Conservation (phyloP, 1,140 invertebrate genomes). For the Physella acuta region DNA sequence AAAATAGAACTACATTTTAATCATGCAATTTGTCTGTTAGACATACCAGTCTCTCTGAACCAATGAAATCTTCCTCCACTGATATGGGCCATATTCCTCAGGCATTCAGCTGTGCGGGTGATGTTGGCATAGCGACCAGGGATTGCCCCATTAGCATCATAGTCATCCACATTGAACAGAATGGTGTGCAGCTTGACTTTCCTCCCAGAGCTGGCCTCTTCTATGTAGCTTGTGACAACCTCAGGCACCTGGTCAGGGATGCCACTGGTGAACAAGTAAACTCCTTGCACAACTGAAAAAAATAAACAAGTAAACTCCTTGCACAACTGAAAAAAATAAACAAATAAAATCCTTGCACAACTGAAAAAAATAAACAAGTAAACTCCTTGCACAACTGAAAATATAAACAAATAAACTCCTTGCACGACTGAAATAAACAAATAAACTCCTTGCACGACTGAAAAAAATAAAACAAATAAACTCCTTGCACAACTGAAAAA, state of each 20-base stretch:
- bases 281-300: conserved; percentile 50
- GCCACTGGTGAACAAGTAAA: conserved; percentile 61
- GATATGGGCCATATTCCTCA: conserved; percentile 57
- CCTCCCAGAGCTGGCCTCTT: conserved; percentile 49
- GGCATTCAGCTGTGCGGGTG: conserved; percentile 56
- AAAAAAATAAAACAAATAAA: too few relatives aligned
- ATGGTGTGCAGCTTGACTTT: conserved; percentile 53
- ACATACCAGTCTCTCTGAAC: conserved; percentile 60
- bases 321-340: not conserved
- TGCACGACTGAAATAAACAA: too few relatives aligned
- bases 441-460: too few relatives aligned
- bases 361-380: too few relatives aligned
- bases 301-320: not conserved
- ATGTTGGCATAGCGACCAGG: conserved; percentile 61
- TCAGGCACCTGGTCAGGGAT: conserved; percentile 59
- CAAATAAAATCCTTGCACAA: not conserved
- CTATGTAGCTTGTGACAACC: conserved; percentile 49
- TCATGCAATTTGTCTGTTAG: not conserved
- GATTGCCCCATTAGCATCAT: conserved; percentile 56
- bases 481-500: too few relatives aligned
- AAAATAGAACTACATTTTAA: not conserved
- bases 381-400: too few relatives aligned
- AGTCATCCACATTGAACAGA: conserved; percentile 61
- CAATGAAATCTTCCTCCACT: conserved; percentile 59
- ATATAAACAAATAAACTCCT: too few relatives aligned